Base-by-base conservation (phyloP, 2,113 vertebrate species). In the Nibea coibor region DNA sequence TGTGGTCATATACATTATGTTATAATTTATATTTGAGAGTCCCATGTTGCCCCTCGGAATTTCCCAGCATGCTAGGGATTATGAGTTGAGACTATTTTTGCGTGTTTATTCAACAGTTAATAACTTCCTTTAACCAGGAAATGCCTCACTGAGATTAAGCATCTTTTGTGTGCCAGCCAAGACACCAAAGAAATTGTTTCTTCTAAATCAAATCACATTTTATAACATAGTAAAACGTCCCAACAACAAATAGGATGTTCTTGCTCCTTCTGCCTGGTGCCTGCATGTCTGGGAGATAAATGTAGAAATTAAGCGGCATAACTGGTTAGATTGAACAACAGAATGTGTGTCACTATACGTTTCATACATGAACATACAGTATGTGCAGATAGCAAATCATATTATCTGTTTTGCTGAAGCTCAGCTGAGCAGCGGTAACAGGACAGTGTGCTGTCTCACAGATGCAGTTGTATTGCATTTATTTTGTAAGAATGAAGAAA, bases 181-280 rank as follows among this genome's bases (percentile, higher is more conserved):
- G 59, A 43, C 3, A 11, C 10, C 3, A 26, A 48, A 0, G 22
- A 68, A 76, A 63, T 39, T 15, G 19, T 47, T 31, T 56, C 26
- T 15, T 64, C 24, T 16, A 57, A 81, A 85, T 70, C 39, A 63
- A 78, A 80, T 82, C 59, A n/a, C 22, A 80, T 77, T 75, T 81
- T 57, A 72, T 53, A 50, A 85, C n/a, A 43, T 39, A 10, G 42
- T 19, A 26, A 24, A 56, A 75, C 47, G 62, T 79, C 71, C 53
- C 43, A 51, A 66, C 31, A 50, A 47, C 42, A 65, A 47, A 57
- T 19, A 17, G 35, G 65, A 78, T 20, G n/a, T 53, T 61, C 10
- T 81, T 4, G 4, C 10, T 31, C 24, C 76, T 70, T 80, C 5
- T 2, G 43, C 45, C 50, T 63, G 77, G 76, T 56, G 78, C 81